A percentile compares a stretch with the other conserved stretches of the same genome.
Evolutionary conservation across 2,113 vertebrate species (phyloP).

Genomic region (Tychaedon coryphoeus): DNA sequence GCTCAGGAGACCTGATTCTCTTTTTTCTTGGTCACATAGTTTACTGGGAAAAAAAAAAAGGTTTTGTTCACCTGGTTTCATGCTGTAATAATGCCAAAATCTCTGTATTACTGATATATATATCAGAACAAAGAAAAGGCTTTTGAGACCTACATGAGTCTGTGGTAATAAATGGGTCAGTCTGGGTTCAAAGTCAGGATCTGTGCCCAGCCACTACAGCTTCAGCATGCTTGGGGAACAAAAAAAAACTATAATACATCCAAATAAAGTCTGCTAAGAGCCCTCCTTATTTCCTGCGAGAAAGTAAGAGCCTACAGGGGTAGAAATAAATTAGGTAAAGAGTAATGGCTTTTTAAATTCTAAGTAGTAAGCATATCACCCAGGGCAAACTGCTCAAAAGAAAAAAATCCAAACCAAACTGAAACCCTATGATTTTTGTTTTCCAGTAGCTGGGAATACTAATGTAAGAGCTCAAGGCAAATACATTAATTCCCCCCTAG

Average conservation of each 20-base stretch:
- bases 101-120: background rate
- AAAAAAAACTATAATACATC: background rate
- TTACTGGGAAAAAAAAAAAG: background rate
- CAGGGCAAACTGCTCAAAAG: background rate
- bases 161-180: background rate
- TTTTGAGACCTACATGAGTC: background rate
- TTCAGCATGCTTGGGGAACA: background rate
- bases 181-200: background rate
- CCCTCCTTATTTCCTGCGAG: background rate
- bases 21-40: background rate
- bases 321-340: slow-evolving; percentile 51
- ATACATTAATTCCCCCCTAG: slow-evolving; percentile 4
- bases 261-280: background rate
- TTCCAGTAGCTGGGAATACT: slow-evolving; percentile 22
- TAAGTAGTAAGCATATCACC: slow-evolving; percentile 43
- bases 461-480: slow-evolving; percentile 55
- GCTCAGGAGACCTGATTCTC: background rate
- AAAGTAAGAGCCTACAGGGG: background rate
- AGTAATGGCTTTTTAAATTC: slow-evolving; percentile 54
- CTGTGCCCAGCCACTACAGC: background rate
- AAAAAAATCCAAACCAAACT: background rate
- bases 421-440: slow-evolving; percentile 31
- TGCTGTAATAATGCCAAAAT: background rate
- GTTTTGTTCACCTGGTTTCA: background rate
- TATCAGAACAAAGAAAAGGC: background rate